Base-by-base conservation (phyloP, 1,140 invertebrate genomes). In the Rhagoletis zephyria region DNA sequence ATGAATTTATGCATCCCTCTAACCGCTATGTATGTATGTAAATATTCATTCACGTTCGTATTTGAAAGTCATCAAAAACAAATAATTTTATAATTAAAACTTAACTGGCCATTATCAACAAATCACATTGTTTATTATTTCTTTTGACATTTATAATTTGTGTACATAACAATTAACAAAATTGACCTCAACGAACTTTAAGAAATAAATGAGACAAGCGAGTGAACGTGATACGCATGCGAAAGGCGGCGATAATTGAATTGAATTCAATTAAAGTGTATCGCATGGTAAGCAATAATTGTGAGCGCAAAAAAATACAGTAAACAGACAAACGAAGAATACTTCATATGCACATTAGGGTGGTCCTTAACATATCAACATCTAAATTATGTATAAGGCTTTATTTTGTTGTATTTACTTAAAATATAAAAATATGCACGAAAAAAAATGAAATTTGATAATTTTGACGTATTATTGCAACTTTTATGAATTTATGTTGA, bases 161-260 rank as follows among this genome's bases (percentile, higher is more conserved):
- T 19, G n/a, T 5, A 56, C 10, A 77, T 51, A 56, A 56, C 48
- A 77, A 77, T 7, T 56, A 19, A 30, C 30, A 30, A 81, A 81
- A 59, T 81, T 81, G 74, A 56, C 74, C 74, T 81, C 48, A 81
- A 56, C 48, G 48, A 81, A 81, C 74, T n/a, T 45, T 81, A 81
- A 45, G 67, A 74, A 74, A 74, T 74, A 4, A 45, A n/a, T 74
- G 67, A 74, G 40, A 0, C 67, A 42, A 74, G 16, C 16, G n/a
- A 30, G 16, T 10, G 74, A 81, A 56, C 74, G 74, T 81, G 74
- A 81, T 19, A 2, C 7, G 74, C 74, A 56, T 81, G 19, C 48
- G 56, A 51, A 81, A 56, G 16, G 14, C n/a, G n/a, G 74, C 45
- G n/a, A 56, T 19, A 77, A 77, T 51, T 51, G 19, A 48, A 19